Base-by-base conservation (phyloP, 1,140 invertebrate genomes). In the Tetragonula clypearis region DNA sequence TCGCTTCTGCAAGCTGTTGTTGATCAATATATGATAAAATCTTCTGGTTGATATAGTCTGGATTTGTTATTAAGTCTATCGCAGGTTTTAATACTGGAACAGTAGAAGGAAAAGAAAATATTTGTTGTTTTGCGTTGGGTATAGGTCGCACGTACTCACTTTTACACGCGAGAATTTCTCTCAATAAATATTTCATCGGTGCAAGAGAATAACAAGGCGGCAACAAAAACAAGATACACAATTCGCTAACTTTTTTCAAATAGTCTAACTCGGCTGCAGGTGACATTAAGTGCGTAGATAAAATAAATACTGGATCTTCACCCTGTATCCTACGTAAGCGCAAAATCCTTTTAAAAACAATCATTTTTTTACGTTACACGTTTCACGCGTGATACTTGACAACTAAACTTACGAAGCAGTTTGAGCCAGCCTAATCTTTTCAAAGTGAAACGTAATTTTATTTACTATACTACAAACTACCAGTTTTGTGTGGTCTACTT, bases 41-140 rank as follows among this genome's bases (percentile, higher is more conserved):
- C 93, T 98, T 98, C 92, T 97, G 97, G 94, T 99, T 99, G 82
- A 99, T 98, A 92, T 98, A 98, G 94, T 98, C 98, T 26, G 98
- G 98, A 94, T 98, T 97, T 49, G 98, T 98, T 49, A 99, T 93
- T 90, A 97, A 95, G 92, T 98, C 97, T 91, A 99, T 97, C 56
- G 97, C 96, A 82, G 98, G 97, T 93, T 97, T 97, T 66, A 99
- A 94, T 90, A 98, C 98, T 98, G 92, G 76, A 96, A 92, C 90
- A 79, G 82, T 23, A 84, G 1, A 71, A 41, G 3, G 12, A 60
- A 77, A 8, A 35, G 35, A 66, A 49, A 21, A 23, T 6, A 8
- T 68, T 53, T 23, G 26, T 49, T n/a, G 9, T 1, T 30, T 30
- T n/a, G n/a, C n/a, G n/a, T n/a, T n/a, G 30, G 30, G 23, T 56